A percentile compares a stretch with the other conserved stretches of the same genome.
Evolutionary conservation across 2,797 vertebrate genomes (phyloP).

Genomic region (Parauchenoglanis punctatus): DNA sequence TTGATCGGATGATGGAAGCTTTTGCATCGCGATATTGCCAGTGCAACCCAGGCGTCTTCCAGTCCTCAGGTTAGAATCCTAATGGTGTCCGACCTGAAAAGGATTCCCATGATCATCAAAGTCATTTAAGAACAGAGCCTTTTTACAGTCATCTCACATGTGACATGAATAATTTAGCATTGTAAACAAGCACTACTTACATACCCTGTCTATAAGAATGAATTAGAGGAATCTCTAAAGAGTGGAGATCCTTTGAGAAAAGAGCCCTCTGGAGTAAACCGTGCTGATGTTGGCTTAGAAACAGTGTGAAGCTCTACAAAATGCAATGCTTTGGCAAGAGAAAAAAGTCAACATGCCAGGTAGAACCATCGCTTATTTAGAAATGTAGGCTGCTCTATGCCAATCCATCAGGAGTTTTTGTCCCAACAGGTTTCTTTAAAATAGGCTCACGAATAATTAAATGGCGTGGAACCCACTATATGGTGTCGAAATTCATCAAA

Average conservation of each 20-base stretch:
- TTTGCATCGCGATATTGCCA: slow-evolving; percentile 95
- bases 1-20: slow-evolving; percentile 98
- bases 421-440: slow-evolving; percentile 31
- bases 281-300: slow-evolving; percentile 29
- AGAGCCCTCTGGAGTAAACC: slow-evolving; percentile 28
- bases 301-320: slow-evolving; percentile 25
- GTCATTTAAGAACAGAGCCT: slow-evolving; percentile 1
- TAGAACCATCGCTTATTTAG: slow-evolving; percentile 69
- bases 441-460: not conserved
- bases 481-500: not conserved
- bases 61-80: slow-evolving; percentile 87
- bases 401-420: slow-evolving; percentile 37
- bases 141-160: not conserved
- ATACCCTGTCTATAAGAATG: not conserved
- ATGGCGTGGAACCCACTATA: not conserved
- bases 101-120: slow-evolving; percentile 8
- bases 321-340: slow-evolving; percentile 12
- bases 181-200: not conserved
- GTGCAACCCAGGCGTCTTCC: slow-evolving; percentile 96
- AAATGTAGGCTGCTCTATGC: not conserved
- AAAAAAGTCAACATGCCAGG: slow-evolving; percentile 11
- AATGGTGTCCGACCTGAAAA: not conserved
- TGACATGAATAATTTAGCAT: not conserved
- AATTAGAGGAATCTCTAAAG: slow-evolving; percentile 23
- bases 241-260: slow-evolving; percentile 9